These are phyloP conservation scores for Aphrophora alni DNA, from an alignment of 2,888 invertebrate species.

Conservation along the genomic window DNA sequence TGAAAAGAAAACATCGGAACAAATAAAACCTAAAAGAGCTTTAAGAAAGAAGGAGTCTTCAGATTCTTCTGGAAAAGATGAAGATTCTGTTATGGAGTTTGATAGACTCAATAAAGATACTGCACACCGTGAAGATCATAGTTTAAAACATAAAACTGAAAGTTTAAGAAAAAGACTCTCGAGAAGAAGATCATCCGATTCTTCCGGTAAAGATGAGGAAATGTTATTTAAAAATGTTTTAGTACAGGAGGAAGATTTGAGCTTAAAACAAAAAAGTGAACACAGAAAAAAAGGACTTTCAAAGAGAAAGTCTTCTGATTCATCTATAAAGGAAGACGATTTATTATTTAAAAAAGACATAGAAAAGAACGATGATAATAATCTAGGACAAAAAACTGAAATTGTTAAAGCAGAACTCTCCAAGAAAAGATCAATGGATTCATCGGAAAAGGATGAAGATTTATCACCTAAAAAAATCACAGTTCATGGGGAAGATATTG, in stretches of 20 bases:
- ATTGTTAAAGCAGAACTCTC: background rate
- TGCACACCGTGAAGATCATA: background rate
- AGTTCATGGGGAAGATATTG: background rate
- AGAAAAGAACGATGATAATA: background rate
- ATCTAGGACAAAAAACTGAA: background rate
- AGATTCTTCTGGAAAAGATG: conserved; percentile 40
- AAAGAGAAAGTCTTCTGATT: conserved; percentile 28
- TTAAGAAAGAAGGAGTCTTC: conserved; percentile 30
- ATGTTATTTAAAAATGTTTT: background rate
- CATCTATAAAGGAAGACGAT: conserved; percentile 35
- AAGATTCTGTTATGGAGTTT: conserved; percentile 41
- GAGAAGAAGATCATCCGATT: conserved; percentile 2
- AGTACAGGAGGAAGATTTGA: background rate
- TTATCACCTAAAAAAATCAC: conserved; percentile 26
- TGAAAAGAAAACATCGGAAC: conserved; percentile 22
- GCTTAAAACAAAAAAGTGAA: conserved; percentile 22
- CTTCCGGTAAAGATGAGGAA: conserved; percentile 18
- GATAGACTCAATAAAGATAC: conserved; percentile 32
- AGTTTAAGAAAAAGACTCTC: background rate
- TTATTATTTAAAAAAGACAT: conserved; percentile 3
- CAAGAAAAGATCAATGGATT: background rate
- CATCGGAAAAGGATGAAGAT: background rate
- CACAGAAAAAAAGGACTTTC: conserved; percentile 8
- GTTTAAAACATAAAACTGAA: background rate
- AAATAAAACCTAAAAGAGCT: conserved; percentile 3